Base-by-base conservation (phyloP, 1,140 invertebrate species). In the Ruditapes philippinarum region DNA sequence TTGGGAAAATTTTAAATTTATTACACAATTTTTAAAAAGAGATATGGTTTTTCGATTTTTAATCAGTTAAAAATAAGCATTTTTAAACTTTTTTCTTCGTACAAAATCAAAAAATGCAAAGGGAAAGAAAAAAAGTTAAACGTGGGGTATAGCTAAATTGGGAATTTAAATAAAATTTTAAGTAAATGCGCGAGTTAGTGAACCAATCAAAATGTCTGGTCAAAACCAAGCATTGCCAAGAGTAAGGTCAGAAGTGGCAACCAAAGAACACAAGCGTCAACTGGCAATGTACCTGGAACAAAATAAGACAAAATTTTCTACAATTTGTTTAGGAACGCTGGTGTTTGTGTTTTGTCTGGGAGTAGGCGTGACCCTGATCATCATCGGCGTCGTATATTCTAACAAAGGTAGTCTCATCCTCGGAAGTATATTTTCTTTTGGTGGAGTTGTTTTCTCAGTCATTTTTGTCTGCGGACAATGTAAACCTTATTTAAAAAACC, bases 401-500 rank as follows among this genome's bases (percentile, higher is more conserved):
- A 78, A 78, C 28, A 54, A 14, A 3, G 74, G 54, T 19, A 57
- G 14, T 33, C 17, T 78, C 42, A 78, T 78, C 31, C 5, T 78
- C 19, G 74, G 74, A 54, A 38, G 74, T 19, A 78, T 78, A 54
- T 78, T 78, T 51, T 45, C 45, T n/a, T 54, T 78, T 33, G 74
- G 74, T 5, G 31, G 74, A 11, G 14, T 54, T 12, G 17, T 78
- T n/a, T 25, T 78, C 25, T 54, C n/a, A 3, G 25, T 54, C 51
- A 28, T 78, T 1, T 36, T 78, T 12, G 36, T 54, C 31, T 22
- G 33, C 1, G 74, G 74, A 54, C 42, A 36, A 5, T 78, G 74
- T 78, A 78, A 22, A 78, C 74, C 74, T 12, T 78, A 57, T 78
- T 22, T 78, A 22, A 25, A 78, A 54, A 78, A 78, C 45, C 31